Conservation (phyloP, 2,797 vertebrate species). For the Argya squamiceps region DNA sequence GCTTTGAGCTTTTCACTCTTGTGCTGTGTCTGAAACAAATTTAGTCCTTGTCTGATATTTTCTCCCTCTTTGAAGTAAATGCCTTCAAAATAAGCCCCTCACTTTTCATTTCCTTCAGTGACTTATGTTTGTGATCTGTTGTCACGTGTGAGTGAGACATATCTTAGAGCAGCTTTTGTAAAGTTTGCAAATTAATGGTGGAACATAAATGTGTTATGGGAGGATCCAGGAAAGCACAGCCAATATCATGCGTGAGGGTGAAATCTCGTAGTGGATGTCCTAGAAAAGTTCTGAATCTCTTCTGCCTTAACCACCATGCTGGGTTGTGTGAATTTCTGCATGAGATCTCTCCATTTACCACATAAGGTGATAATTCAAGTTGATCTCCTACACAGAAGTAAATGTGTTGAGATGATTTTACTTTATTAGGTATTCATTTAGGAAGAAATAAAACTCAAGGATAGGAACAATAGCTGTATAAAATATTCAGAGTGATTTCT, state of each 20-base stretch:
- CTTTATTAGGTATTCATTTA: constrained; percentile 5
- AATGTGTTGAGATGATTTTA: not conserved
- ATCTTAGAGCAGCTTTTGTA: not conserved
- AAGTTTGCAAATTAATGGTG: not conserved
- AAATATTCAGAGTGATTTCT: constrained; percentile 25
- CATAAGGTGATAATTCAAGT: not conserved
- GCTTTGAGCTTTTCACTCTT: not conserved
- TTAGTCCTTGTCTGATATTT: not conserved
- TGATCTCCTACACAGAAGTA: not conserved
- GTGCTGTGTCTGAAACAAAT: not conserved
- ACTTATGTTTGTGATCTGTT: not conserved
- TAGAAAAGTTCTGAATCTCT: not conserved
- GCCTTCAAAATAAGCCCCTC: constrained; percentile 2
- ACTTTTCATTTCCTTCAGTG: not conserved
- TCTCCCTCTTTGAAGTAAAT: constrained; percentile 3
- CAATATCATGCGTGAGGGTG: not conserved
- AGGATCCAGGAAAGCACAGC: not conserved
- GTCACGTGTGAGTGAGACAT: not conserved
- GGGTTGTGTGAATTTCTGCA: not conserved
- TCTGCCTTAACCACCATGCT: not conserved
- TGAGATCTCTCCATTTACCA: not conserved
- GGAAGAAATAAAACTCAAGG: not conserved
- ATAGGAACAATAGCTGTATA: not conserved
- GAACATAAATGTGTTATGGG: not conserved
- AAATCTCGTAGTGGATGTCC: not conserved